Percentiles rank a stretch among this genome's conserved stretches.
Evolutionary conservation across 2,797 vertebrate species (phyloP).

Genomic region (Alfaro cultratus): DNA sequence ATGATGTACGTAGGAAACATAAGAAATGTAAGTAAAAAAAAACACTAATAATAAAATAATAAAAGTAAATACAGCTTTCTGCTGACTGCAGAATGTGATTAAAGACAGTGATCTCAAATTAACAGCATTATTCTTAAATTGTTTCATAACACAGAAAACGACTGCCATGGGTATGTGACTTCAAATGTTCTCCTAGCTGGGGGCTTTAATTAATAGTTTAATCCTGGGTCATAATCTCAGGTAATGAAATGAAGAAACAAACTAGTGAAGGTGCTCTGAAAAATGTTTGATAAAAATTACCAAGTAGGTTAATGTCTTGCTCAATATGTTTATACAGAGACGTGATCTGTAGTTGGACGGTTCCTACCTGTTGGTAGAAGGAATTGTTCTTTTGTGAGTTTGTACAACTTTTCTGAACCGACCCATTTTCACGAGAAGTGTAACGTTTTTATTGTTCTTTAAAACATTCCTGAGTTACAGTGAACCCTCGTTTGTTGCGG

Average conservation of each 20-base stretch:
- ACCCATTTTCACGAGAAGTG: background rate
- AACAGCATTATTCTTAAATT: background rate
- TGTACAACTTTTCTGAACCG: background rate
- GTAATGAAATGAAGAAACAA: background rate
- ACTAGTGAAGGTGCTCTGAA: background rate
- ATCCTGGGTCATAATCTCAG: background rate
- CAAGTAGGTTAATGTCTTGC: background rate
- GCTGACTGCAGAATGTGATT: background rate
- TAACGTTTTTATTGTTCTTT: background rate
- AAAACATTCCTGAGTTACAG: background rate
- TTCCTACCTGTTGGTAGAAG: background rate
- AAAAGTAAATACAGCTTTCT: background rate
- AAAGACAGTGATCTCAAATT: background rate
- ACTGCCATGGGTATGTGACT: background rate
- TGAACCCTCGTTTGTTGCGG: too few relatives aligned
- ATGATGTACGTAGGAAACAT: background rate
- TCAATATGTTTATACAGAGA: background rate
- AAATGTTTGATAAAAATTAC: background rate
- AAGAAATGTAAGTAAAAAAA: background rate
- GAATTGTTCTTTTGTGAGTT: background rate
- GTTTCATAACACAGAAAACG: background rate
- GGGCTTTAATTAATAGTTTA: background rate
- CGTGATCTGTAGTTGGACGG: background rate
- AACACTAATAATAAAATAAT: background rate
- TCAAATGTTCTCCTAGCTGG: background rate